Base-by-base conservation (phyloP, 2,888 invertebrate species). In the Mechanitis messenoides region DNA sequence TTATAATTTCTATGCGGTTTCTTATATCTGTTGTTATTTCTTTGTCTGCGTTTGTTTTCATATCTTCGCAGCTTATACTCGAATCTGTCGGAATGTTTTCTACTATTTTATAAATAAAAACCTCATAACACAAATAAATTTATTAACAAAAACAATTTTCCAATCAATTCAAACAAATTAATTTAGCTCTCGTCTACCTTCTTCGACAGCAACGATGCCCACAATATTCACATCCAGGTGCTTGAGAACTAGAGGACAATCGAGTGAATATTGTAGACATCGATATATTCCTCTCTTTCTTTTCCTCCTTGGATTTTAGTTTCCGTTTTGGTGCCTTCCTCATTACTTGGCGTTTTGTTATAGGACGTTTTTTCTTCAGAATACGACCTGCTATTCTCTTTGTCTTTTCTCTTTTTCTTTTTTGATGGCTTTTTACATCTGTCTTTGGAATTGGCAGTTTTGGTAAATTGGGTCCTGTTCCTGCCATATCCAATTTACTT, bases 161-260 rank as follows among this genome's bases (percentile, higher is more conserved):
- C 5, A 58, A 56, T 9, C 35, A 46, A 58, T 33, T 46, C 47
- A 53, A 60, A 57, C 53, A 58, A 55, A 46, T 59, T 28, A 58
- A 45, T 60, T 53, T 12, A 45, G 50, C 45, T 47, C 46, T 54
- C 33, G 56, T 73, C 81, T 85, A 86, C 85, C 85, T 84, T 81
- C 80, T 74, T 59, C 74, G 74, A 62, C 81, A 81, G 68, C 80
- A 80, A 2, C 79, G 80, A 62, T 83, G 81, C 28, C 84, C 81
- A 62, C 86, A 86, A 61, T 76, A 72, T 42, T 65, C 63, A 63
- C 83, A 84, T 1, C 65, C 64, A 1, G 67, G 68, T 1, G 65
- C 64, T 12, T 65, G 62, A 6, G 69, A 71, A 1, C 69, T 62
- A 0, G 69, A 68, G 3, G 81, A 80, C 3, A 75, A 33, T 20